A percentile compares a stretch with the other conserved stretches of the same genome.
phyloP scores from a whole-genome alignment of 2,888 invertebrate species.

The Fragum fragum region DNA sequence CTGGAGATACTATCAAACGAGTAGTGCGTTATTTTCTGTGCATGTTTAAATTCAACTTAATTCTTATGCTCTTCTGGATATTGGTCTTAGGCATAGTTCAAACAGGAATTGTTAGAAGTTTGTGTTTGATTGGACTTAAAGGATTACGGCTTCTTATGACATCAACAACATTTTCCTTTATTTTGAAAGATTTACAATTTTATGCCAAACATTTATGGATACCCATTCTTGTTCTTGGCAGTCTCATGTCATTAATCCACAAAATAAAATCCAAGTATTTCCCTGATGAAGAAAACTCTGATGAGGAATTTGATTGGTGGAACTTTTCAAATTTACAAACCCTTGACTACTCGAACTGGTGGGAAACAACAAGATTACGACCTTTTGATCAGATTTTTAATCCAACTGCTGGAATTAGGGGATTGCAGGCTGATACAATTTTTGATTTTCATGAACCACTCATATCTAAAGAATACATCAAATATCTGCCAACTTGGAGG shows the following conservation, averaged over 20 bases:
- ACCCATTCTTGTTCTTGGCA: constrained; percentile 78
- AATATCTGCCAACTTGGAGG: constrained; percentile 87
- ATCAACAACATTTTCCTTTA: constrained; percentile 80
- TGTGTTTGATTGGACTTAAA: constrained; percentile 83
- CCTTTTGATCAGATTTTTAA: constrained; percentile 83
- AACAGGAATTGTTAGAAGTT: constrained; percentile 84
- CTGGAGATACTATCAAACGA: constrained; percentile 82
- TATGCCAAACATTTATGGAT: constrained; percentile 69
- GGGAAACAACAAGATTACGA: constrained; percentile 81
- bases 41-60: constrained; percentile 87
- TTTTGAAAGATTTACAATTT: constrained; percentile 81
- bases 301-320: constrained; percentile 85
- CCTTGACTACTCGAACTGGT: constrained; percentile 71
- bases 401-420: constrained; percentile 69
- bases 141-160: constrained; percentile 82
- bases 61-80: constrained; percentile 87
- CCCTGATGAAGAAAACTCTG: constrained; percentile 25
- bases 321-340: constrained; percentile 84
- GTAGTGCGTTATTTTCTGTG: constrained; percentile 86
- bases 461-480: constrained; percentile 87
- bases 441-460: constrained; percentile 64
- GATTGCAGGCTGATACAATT: constrained; percentile 76
- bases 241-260: constrained; percentile 54
- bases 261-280: constrained; percentile 36
- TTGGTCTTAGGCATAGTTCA: constrained; percentile 87